Evolutionary conservation across 30 jellyfish, hydroid and myxozoan genomes (phyloP), one percentile per base, ranked within the genome.

Genomic region (Rhopilema esculentum): DNA sequence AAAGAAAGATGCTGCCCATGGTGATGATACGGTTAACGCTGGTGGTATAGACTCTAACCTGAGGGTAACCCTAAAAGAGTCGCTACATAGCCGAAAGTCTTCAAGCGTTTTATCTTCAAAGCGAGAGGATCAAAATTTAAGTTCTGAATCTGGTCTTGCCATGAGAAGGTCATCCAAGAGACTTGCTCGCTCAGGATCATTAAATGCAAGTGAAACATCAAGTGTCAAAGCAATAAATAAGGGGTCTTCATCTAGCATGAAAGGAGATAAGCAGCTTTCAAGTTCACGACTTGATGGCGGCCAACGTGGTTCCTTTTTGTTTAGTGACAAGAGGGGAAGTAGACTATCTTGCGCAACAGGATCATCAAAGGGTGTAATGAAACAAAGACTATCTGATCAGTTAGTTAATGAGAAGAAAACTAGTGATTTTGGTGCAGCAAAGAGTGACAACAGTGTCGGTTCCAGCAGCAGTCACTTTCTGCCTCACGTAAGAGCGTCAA

Each of bases 401-500:
- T 6, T 40, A 12, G 57, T 40, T 12, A 40, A 17, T 63, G 49
- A 7, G 20, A 18, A 48, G 74, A 16, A 6, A 50, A 8, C 8
- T 20, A 48, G 29, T n/a, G n/a, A n/a, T n/a, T 40, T 12, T 12
- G 32, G 12, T 25, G 65, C 18, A 23, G 88, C 48, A 57, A 62
- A 27, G 18, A 64, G 82, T 40, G 21, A 48, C 50, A 65, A 74
- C 15, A 15, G 61, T 31, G 18, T 52, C 28, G 87, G 66, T 16
- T 64, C 94, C 65, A 51, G 62, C 25, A 49, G 88, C 50, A 63
- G 80, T 32, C 94, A 64, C 50, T n/a, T 21, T 17, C 69, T 74
- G 49, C 88, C 94, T 1, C 50, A 23, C 17, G 77, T 85, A 19
- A 63, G 88, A 63, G 88, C 76, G 18, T 85, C 94, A 22, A 63